A percentile compares a stretch with the other conserved stretches of the same genome.
phyloP scores from a whole-genome alignment of 2,888 invertebrate species.

The Lycophotia porphyrea region DNA sequence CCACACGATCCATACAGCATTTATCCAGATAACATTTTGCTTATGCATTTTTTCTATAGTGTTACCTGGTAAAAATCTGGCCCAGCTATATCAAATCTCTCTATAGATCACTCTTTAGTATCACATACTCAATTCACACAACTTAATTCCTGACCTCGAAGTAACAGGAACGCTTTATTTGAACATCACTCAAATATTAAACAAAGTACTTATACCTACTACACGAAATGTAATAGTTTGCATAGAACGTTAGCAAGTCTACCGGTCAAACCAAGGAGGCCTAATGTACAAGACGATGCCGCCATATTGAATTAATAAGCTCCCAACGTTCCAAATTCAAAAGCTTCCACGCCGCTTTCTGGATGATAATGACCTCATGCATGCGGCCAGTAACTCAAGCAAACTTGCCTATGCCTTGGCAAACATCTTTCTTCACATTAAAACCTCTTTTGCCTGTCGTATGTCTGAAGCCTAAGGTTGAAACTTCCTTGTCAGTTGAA shows the following conservation, averaged over 20 bases:
- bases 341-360: constrained; percentile 79
- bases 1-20: neutral
- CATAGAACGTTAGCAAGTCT: constrained; percentile 53
- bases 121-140: neutral
- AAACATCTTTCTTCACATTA: constrained; percentile 49
- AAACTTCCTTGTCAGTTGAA: constrained; percentile 57
- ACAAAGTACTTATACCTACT: constrained; percentile 12
- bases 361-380: constrained; percentile 84
- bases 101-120: neutral
- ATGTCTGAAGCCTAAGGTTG: constrained; percentile 55
- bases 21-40: neutral
- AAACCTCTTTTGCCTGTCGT: constrained; percentile 43
- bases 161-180: constrained; percentile 11
- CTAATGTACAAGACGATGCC: constrained; percentile 71
- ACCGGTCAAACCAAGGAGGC: constrained; percentile 65
- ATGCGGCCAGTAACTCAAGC: constrained; percentile 84
- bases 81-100: neutral
- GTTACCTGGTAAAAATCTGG: neutral
- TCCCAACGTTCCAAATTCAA: constrained; percentile 78
- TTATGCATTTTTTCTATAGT: neutral
- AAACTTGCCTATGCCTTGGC: constrained; percentile 79
- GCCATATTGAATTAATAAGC: constrained; percentile 82
- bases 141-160: neutral
- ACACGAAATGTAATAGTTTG: constrained; percentile 46
- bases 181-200: constrained; percentile 43